Evolutionary conservation across 2,797 vertebrate species (phyloP).

Genomic region (Brotula barbata): DNA sequence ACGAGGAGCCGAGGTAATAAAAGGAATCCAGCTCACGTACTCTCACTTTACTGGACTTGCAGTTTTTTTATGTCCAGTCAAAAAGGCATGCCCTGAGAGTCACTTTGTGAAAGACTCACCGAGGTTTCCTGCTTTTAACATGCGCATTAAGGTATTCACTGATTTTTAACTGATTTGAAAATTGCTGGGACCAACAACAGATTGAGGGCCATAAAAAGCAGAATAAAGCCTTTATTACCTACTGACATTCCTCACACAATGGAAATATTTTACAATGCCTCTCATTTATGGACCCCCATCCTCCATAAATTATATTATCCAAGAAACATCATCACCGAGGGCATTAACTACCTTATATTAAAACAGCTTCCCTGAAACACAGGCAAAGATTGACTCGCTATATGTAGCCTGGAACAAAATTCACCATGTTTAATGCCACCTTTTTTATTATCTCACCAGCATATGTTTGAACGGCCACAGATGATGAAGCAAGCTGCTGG

Average conservation of each 20-base stretch:
- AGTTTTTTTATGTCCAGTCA: conserved; percentile 61
- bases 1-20: conserved; percentile 64
- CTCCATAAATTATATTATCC: conserved; percentile 86
- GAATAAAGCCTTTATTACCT: conserved; percentile 79
- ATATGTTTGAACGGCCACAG: conserved; percentile 92
- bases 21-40: conserved; percentile 58
- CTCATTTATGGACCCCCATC: conserved; percentile 76
- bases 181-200: conserved; percentile 79
- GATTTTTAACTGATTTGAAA: conserved; percentile 72
- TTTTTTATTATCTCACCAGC: conserved; percentile 94
- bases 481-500: conserved; percentile 90
- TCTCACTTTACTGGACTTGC: conserved; percentile 62
- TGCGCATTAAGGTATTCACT: conserved; percentile 56
- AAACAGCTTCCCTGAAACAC: conserved; percentile 82
- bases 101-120: conserved; percentile 58
- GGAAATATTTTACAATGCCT: conserved; percentile 80
- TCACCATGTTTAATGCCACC: conserved; percentile 90
- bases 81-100: conserved; percentile 60
- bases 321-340: conserved; percentile 85
- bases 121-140: conserved; percentile 48
- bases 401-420: conserved; percentile 92
- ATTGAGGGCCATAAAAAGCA: conserved; percentile 78
- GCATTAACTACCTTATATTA: conserved; percentile 85
- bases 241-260: conserved; percentile 78
- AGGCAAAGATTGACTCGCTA: conserved; percentile 84